Percentiles rank a stretch among this genome's conserved stretches.
Evolutionary conservation across 1,140 invertebrate genomes (phyloP).

Genomic region (fruit fly (Drosophila melanogaster)): DNA sequence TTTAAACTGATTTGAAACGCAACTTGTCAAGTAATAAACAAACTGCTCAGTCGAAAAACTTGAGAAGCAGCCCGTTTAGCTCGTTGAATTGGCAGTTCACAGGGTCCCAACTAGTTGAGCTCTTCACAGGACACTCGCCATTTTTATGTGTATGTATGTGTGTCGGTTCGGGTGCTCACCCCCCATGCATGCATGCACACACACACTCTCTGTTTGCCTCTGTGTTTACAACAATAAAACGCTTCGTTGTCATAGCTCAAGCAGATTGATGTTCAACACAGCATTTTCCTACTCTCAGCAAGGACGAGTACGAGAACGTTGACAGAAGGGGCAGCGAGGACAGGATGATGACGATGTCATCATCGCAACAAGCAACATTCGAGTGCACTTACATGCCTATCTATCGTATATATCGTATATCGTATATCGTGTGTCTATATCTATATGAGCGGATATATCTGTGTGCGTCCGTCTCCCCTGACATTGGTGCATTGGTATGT

Average conservation of each 20-base stretch:
- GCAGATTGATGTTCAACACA: slow-evolving; percentile 72
- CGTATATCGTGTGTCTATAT: slow-evolving; percentile 42
- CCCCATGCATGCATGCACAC: too few species aligned
- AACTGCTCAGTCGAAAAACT: slow-evolving; percentile 45
- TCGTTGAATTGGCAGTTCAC: slow-evolving; percentile 38
- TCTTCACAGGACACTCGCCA: slow-evolving; percentile 24
- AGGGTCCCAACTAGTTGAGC: slow-evolving; percentile 27
- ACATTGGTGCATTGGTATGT: slow-evolving; percentile 5
- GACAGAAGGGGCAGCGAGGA: neutral
- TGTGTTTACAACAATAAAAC: slow-evolving; percentile 76
- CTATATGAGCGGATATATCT: slow-evolving; percentile 39
- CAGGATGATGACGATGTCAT: slow-evolving; percentile 48
- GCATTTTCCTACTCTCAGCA: slow-evolving; percentile 35
- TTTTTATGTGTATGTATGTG: slow-evolving; percentile 13
- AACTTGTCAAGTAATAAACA: slow-evolving; percentile 47
- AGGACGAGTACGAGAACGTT: neutral
- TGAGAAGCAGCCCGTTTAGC: slow-evolving; percentile 43
- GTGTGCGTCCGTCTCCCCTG: slow-evolving; percentile 34
- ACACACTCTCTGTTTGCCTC: slow-evolving; percentile 12
- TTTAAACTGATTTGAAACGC: slow-evolving; percentile 33
- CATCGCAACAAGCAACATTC: slow-evolving; percentile 60
- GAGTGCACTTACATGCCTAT: slow-evolving; percentile 63
- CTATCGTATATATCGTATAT: slow-evolving; percentile 50
- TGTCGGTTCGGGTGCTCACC: neutral
- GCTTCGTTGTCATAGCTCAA: slow-evolving; percentile 78